Evolutionary conservation across 2,888 invertebrate genomes (phyloP).

Genomic region (Sipha maydis): DNA sequence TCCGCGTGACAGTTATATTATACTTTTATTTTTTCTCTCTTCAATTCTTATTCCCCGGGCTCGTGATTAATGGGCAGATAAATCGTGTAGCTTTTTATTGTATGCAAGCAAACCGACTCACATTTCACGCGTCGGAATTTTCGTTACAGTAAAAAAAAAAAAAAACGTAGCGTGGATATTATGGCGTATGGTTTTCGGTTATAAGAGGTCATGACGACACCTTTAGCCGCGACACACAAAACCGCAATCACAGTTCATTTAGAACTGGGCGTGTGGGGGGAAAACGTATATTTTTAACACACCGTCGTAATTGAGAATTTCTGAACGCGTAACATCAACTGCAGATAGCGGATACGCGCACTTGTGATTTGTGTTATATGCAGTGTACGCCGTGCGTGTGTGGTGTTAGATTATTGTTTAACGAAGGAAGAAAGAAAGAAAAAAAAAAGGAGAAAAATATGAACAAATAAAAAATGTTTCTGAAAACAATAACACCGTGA

Average conservation of each 20-base stretch:
- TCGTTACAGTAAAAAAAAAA: neutral
- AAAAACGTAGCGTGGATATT: neutral
- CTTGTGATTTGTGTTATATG: no score
- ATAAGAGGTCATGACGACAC: conserved; percentile 35
- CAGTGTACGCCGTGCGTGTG: no score
- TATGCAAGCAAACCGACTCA: conserved; percentile 20
- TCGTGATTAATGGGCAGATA: conserved; percentile 51
- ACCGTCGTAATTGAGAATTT: conserved; percentile 27
- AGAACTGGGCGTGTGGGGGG: neutral
- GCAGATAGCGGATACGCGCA: neutral
- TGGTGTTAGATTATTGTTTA: no score
- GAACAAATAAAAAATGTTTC: no score
- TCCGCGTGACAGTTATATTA: conserved; percentile 7
- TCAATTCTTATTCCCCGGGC: conserved; percentile 6
- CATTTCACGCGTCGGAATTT: conserved; percentile 34
- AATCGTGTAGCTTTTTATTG: conserved; percentile 37
- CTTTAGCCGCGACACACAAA: conserved; percentile 19
- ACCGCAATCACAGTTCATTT: conserved; percentile 40
- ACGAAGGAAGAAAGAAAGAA: no score
- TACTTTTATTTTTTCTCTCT: neutral
- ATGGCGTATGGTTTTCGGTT: conserved; percentile 19
- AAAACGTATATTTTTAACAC: neutral
- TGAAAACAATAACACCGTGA: neutral
- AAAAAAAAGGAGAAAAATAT: no score
- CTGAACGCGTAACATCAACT: neutral